Base-by-base conservation (phyloP, 2,888 invertebrate genomes). In the Drosophila infuscata region DNA sequence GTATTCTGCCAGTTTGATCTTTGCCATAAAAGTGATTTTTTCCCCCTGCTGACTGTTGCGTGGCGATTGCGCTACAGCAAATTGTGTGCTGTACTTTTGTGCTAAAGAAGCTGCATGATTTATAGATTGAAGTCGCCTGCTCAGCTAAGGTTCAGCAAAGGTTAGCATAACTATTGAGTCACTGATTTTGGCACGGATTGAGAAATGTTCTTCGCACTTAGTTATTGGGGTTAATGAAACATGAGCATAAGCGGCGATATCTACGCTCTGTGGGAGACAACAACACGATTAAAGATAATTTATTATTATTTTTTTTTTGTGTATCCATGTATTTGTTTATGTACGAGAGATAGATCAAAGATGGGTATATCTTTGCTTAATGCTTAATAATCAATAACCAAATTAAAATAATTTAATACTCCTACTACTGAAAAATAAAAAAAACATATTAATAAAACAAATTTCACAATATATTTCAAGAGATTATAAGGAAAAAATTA, bases 1-100 rank as follows among this genome's bases (percentile, higher is more conserved):
- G 70, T 65, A 73, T 88, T 77, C 81, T 83, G 81, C 76, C 76
- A 83, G 82, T 83, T 87, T 88, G 83, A 86, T 86, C 82, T 88
- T 88, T 87, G 85, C 85, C 82, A 87, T 87, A 89, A 87, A 87
- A 87, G 79, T 83, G 88, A 87, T 87, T 89, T 87, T 86, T 83
- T 87, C 69, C 66, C 61, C 65, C 76, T 79, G 66, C 74, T 72
- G 83, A 56, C 61, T 75, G 79, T 77, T 85, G 83, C 86, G 86
- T 84, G 79, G 83, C 86, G 73, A 75, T 70, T 85, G 85, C 88
- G 88, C 88, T 83, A 88, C 83, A 83, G 70, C 80, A 72, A 74
- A 81, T 79, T 80, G 86, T 76, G 83, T 73, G 86, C 82, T 83
- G 86, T 86, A 82, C 88, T 83, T 88, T 77, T 82, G 75, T 83